Percentiles rank a stretch among this genome's conserved stretches.
Conservation (phyloP, 2,888 invertebrate species). For the Isotomurus palustris region DNA sequence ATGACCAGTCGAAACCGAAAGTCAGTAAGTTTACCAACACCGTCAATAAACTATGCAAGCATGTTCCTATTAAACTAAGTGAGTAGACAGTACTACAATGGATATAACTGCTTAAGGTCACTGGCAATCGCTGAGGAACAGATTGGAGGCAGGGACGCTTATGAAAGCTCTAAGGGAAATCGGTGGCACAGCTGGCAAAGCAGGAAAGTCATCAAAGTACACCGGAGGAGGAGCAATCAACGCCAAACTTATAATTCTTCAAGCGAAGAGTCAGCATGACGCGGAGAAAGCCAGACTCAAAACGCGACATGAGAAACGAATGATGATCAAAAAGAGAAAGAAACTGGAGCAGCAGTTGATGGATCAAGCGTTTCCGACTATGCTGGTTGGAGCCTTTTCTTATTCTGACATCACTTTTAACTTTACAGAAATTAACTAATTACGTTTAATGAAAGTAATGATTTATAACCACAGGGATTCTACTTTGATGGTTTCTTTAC, state of each 20-base stretch:
- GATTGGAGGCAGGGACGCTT: conserved; percentile 3
- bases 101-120: not conserved
- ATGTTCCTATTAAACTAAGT: too few relatives aligned
- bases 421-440: not conserved
- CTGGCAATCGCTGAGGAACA: not conserved
- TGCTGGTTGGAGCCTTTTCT: conserved; percentile 20
- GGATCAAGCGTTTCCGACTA: conserved; percentile 32
- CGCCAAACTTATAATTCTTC: conserved; percentile 4
- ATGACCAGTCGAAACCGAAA: too few relatives aligned
- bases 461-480: conserved; percentile 23
- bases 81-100: too few relatives aligned
- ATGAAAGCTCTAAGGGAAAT: conserved; percentile 6
- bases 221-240: not conserved
- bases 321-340: conserved; percentile 21
- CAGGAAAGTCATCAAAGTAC: not conserved
- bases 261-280: conserved; percentile 10
- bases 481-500: conserved; percentile 36
- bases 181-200: not conserved
- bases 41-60: too few relatives aligned
- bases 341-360: conserved; percentile 24
- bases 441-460: not conserved
- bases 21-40: too few relatives aligned
- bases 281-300: conserved; percentile 13
- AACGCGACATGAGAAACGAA: conserved; percentile 16
- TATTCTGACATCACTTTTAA: too few relatives aligned